Evolutionary conservation across 2,888 invertebrate species (phyloP).

Genomic region (Trimorus sp.): DNA sequence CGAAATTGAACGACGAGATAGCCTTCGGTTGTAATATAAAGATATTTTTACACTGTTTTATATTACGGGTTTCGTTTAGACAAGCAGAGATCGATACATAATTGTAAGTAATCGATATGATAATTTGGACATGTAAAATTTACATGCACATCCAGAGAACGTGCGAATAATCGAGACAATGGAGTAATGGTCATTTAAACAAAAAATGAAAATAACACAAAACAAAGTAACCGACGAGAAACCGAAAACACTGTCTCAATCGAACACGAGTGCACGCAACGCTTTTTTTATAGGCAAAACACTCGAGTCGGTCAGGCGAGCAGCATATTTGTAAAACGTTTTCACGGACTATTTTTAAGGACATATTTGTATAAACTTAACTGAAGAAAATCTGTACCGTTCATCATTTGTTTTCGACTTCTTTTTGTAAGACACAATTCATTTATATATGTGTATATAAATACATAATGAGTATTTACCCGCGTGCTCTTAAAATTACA

Average conservation of each 20-base stretch:
- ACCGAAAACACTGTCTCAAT: slow-evolving; percentile 21
- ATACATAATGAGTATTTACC: slow-evolving; percentile 47
- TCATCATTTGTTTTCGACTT: not conserved
- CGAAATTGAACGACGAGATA: slow-evolving; percentile 26
- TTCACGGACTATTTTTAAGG: slow-evolving; percentile 53
- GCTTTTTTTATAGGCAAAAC: slow-evolving; percentile 43
- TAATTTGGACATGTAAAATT: slow-evolving; percentile 47
- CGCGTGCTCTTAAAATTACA: slow-evolving; percentile 48
- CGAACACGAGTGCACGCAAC: slow-evolving; percentile 31
- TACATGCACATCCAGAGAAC: slow-evolving; percentile 30
- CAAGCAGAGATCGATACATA: slow-evolving; percentile 50
- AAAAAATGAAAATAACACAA: slow-evolving; percentile 8
- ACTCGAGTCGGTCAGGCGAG: slow-evolving; percentile 10
- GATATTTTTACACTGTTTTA: slow-evolving; percentile 58
- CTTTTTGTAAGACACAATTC: slow-evolving; percentile 44
- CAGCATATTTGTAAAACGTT: slow-evolving; percentile 52
- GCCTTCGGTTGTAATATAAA: slow-evolving; percentile 51
- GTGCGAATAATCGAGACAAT: not conserved
- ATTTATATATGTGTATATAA: slow-evolving; percentile 54
- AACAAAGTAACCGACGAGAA: slow-evolving; percentile 8
- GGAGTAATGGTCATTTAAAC: too few relatives aligned
- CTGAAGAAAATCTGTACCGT: slow-evolving; percentile 31
- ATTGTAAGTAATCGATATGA: slow-evolving; percentile 42
- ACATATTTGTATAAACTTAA: slow-evolving; percentile 48
- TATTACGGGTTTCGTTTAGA: slow-evolving; percentile 54